A percentile compares a stretch with the other conserved stretches of the same genome.
phyloP scores from a whole-genome alignment of 2,113 vertebrate genomes.

The Tylochromis polylepis region DNA sequence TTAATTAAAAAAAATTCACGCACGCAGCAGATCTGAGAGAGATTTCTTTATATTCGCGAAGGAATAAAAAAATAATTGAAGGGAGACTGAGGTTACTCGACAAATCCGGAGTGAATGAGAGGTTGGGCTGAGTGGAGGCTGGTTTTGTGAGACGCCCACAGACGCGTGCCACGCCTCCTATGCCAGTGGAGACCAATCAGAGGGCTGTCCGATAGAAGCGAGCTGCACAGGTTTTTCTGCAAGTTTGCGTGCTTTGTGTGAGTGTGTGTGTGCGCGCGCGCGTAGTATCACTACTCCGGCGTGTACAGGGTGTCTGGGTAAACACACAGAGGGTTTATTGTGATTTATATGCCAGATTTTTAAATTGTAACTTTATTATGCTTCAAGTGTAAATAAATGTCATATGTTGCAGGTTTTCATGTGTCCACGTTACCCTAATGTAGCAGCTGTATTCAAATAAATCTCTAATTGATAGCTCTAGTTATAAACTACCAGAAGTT shows the following conservation, averaged over 20 bases:
- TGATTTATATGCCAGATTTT: neutral
- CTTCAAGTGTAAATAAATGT: neutral
- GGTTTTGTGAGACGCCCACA: slow-evolving; percentile 60
- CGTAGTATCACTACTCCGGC: neutral
- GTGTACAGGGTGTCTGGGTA: neutral
- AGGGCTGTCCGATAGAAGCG: slow-evolving; percentile 41
- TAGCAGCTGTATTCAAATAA: neutral
- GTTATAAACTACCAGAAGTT: neutral
- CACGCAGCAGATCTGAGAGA: neutral
- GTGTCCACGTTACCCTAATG: neutral
- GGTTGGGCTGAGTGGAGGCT: neutral
- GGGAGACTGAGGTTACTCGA: neutral
- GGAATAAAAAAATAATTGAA: neutral
- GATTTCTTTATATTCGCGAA: neutral
- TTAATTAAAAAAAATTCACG: neutral
- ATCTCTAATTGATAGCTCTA: neutral
- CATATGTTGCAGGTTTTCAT: neutral
- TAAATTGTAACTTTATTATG: neutral
- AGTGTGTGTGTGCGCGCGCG: neutral
- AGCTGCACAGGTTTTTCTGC: neutral
- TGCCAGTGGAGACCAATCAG: slow-evolving; percentile 34
- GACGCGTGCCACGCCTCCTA: slow-evolving; percentile 8
- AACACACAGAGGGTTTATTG: neutral
- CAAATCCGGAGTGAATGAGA: slow-evolving; percentile 59
- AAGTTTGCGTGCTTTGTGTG: neutral